A percentile compares a stretch with the other conserved stretches of the same genome.
Evolutionary conservation across 2,797 vertebrate species (phyloP).

Genomic region (Stomatorhinus walkeri): DNA sequence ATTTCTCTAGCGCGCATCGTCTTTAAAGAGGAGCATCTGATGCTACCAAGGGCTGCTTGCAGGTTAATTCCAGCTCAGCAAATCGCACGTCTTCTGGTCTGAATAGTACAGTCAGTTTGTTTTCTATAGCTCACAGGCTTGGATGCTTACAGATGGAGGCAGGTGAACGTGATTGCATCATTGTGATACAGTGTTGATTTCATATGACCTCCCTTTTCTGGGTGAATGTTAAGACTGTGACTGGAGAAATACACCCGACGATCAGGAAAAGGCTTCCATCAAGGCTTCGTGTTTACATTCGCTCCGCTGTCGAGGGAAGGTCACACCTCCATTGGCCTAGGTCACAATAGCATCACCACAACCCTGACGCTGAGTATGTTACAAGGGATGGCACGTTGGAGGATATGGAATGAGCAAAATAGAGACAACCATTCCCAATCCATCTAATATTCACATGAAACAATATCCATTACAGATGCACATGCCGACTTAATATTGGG

Average conservation of each 20-base stretch:
- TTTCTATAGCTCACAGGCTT: neutral
- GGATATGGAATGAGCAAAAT: neutral
- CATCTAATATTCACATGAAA: neutral
- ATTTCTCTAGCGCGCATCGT: neutral
- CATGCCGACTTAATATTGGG: neutral
- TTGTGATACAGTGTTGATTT: neutral
- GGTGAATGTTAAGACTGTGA: neutral
- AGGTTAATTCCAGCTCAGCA: constrained; percentile 36
- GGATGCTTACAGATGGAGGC: neutral
- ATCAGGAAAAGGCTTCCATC: neutral
- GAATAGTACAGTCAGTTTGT: neutral
- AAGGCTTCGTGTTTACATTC: neutral
- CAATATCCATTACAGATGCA: neutral
- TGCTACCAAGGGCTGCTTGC: constrained; percentile 29
- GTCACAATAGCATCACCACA: neutral
- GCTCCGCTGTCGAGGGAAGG: neutral
- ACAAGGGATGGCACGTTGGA: neutral
- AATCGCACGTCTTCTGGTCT: constrained; percentile 28
- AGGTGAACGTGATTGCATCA: neutral
- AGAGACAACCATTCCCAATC: neutral
- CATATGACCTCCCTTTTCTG: neutral
- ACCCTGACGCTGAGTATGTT: neutral
- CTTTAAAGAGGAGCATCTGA: constrained; percentile 29
- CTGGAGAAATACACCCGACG: neutral
- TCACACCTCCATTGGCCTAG: neutral